phyloP scores from a whole-genome alignment of 1,140 invertebrate genomes.

The Cydia amplana region DNA sequence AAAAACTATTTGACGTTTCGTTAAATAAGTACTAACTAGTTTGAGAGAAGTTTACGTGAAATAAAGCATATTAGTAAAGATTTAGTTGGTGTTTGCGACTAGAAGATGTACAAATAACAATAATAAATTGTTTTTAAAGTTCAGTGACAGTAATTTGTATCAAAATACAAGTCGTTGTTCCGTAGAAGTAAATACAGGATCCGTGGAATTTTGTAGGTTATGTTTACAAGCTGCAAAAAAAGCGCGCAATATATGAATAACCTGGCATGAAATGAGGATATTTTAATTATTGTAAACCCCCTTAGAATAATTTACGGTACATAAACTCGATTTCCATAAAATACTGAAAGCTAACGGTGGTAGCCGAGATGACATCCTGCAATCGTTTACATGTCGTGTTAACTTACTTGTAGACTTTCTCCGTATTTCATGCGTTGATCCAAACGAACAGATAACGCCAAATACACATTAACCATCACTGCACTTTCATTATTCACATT shows the following conservation, averaged over 20 bases:
- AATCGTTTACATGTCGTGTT: constrained; percentile 40
- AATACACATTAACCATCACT: constrained; percentile 35
- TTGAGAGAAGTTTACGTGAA: not conserved
- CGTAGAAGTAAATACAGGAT: constrained; percentile 22
- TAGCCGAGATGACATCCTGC: constrained; percentile 47
- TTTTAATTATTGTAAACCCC: not conserved
- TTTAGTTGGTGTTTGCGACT: not conserved
- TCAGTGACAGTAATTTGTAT: not conserved
- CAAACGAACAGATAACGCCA: constrained; percentile 13
- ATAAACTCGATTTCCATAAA: not conserved
- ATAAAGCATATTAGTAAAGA: not conserved
- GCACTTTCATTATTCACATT: constrained; percentile 32
- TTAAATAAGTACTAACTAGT: not conserved
- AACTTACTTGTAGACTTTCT: constrained; percentile 39
- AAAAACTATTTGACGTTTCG: not conserved
- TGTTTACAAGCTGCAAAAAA: constrained; percentile 55
- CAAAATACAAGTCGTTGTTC: not conserved
- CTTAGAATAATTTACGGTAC: not conserved
- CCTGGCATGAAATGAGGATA: constrained; percentile 6
- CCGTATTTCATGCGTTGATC: constrained; percentile 39
- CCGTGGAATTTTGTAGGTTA: constrained; percentile 51
- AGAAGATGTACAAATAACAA: not conserved
- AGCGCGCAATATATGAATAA: constrained; percentile 26
- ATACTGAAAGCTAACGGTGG: constrained; percentile 37
- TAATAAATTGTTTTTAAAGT: not conserved